Evolutionary conservation across 2,113 vertebrate species (phyloP), one percentile per base, ranked within the genome.

Genomic region (Boleophthalmus pectinirostris): DNA sequence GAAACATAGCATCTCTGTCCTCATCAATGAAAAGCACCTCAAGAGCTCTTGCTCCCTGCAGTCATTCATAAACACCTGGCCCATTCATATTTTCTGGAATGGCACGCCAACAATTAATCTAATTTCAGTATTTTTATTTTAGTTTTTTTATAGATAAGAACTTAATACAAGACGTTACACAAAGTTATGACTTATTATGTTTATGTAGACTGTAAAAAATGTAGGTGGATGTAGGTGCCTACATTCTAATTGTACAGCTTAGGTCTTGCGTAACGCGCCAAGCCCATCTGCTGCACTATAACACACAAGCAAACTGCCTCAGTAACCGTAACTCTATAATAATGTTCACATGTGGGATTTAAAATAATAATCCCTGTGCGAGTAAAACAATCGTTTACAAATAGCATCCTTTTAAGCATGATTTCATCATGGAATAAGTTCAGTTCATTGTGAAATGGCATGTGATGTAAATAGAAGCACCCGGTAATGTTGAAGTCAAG

Each of bases 41-140:
- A 66, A 68, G 70, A 60, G 49, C 73, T 68, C 60, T 63, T 70
- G 18, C 73, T 70, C 77, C 70, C 82, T 43, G 81, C 71, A 73
- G 80, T 78, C 91, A 92, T 91, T 93, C 90, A 93, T 80, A 91
- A 90, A 46, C 83, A 88, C 81, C 86, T 88, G 87, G 70, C 53
- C 81, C 91, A 93, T 93, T 93, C 91, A 92, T 85, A 77, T 71
- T 78, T 88, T 38, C 18, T 18, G 29, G 16, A 38, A 10, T 29
- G 29, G 11, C 20, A n/a, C 33, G 33, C n/a, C 16, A 64, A 38
- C 61, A 43, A 38, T 43, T 38, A 13, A n/a, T 13, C 29, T 64
- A 2, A 38, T 15, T 12, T 6, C 20, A n/a, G 1, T 20, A n/a
- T 43, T n/a, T n/a, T n/a, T n/a, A n/a, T n/a, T n/a, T n/a, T n/a